These are phyloP conservation scores for Microctenopoma steveboyesi DNA, from an alignment of 2,797 vertebrate genomes.

Conservation along the genomic window DNA sequence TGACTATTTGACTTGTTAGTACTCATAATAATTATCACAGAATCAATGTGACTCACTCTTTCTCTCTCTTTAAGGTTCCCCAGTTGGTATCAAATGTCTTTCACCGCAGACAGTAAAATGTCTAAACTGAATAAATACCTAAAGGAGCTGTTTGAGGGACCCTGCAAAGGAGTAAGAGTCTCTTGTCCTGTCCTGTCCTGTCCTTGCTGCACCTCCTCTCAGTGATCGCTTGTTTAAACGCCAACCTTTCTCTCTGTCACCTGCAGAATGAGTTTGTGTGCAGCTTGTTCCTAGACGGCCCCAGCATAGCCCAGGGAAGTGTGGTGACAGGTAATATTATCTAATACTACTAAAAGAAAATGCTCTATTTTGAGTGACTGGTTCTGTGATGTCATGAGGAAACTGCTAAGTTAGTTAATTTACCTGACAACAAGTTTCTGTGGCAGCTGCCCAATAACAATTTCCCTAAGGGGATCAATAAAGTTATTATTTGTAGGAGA, in stretches of 20 bases:
- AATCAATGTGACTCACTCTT: not conserved
- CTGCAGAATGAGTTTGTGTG: slow-evolving; percentile 87
- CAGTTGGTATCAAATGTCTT: slow-evolving; percentile 81
- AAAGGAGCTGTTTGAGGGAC: slow-evolving; percentile 85
- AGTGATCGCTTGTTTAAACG: not conserved
- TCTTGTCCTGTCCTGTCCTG: not conserved
- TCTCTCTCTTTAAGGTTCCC: slow-evolving; percentile 83
- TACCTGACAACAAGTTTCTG: no score
- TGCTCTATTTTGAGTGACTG: not conserved
- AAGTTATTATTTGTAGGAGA: not conserved
- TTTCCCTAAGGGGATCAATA: no score
- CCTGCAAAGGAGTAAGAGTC: slow-evolving; percentile 79
- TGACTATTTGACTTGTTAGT: not conserved
- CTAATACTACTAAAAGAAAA: not conserved
- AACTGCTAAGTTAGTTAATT: not conserved
- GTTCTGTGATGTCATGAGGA: not conserved
- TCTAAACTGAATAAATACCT: slow-evolving; percentile 86
- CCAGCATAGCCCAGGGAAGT: slow-evolving; percentile 43
- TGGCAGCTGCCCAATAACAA: no score
- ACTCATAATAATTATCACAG: not conserved
- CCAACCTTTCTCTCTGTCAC: slow-evolving; percentile 1
- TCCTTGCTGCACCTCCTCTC: slow-evolving; percentile 1
- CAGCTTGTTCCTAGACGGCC: slow-evolving; percentile 87
- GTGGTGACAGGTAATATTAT: slow-evolving; percentile 60
- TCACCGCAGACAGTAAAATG: slow-evolving; percentile 78